Base-by-base conservation (phyloP, 2,888 invertebrate genomes). In the Cremastinae sp. region DNA sequence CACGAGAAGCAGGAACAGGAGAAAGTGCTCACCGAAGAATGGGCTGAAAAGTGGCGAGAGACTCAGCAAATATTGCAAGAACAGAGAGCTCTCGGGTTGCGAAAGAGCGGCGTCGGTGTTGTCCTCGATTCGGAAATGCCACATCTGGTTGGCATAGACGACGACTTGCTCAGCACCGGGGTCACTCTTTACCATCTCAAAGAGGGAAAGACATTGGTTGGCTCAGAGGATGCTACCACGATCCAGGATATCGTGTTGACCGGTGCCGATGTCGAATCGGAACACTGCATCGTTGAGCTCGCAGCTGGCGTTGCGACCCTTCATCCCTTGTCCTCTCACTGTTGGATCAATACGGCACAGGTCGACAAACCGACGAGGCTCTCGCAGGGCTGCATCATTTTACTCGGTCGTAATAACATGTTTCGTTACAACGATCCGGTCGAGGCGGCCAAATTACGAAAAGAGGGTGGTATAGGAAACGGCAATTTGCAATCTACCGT, bases 21-120 rank as follows among this genome's bases (percentile, higher is more conserved):
- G 91, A 96, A 94, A 89, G 95, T 94, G 71, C 92, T 97, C 74
- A 97, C 97, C 0, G 96, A 97, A 90, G 96, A 96, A 86, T 97
- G 97, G 97, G 94, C 96, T 9, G 96, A 97, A 87, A 97, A 97
- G 88, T 97, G 97, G 97, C 92, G 96, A 59, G 96, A 96, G 86
- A 96, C 97, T 0, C 96, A 97, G 87, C 94, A 95, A 82, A 97
- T 97, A 82, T 90, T 96, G 38, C 94, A 96, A 86, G 97, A 97
- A 86, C 96, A 97, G 90, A 94, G 95, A 86, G 96, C 96, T 2
- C 90, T 97, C 22, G 97, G 96, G 0, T 90, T 97, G 70, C 91
- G 97, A 47, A 97, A 97, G 90, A 95, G 96, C 49, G 96, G 96
- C 0, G 93, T 95, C 0, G 97, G 97, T 0, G 96, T 97, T 0